Percentiles rank a stretch among this genome's conserved stretches.
Evolutionary conservation across 2,888 invertebrate species (phyloP).

Genomic region (Vandiemenella viatica): DNA sequence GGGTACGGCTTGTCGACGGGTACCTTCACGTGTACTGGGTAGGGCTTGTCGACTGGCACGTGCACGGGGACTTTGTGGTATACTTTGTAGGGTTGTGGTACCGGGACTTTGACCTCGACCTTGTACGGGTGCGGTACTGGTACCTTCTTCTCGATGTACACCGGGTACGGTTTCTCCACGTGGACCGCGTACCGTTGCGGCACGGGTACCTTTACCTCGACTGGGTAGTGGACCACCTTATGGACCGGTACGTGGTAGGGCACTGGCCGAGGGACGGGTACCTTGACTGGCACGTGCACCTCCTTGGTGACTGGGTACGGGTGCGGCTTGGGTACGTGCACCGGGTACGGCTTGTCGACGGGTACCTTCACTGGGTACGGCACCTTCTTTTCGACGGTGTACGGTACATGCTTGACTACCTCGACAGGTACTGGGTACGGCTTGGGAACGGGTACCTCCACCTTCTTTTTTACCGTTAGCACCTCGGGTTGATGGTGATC

Average conservation of each 20-base stretch:
- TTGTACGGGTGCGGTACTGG: slow-evolving; percentile 1
- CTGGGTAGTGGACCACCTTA: background rate
- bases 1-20: slow-evolving; percentile 1
- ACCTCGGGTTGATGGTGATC: too few species aligned
- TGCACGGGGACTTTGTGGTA: slow-evolving; percentile 1
- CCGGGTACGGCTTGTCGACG: slow-evolving; percentile 1
- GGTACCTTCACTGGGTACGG: slow-evolving; percentile 1
- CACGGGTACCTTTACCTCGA: slow-evolving; percentile 1
- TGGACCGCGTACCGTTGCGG: slow-evolving; percentile 2
- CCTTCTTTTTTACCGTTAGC: background rate
- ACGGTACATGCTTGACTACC: slow-evolving; percentile 1
- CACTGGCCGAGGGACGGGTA: slow-evolving; percentile 42
- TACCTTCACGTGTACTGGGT: background rate
- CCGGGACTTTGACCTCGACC: background rate
- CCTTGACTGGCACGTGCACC: slow-evolving; percentile 35
- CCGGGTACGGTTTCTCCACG: background rate
- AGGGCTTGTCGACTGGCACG: slow-evolving; percentile 1
- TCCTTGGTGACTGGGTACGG: slow-evolving; percentile 10
- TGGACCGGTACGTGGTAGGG: slow-evolving; percentile 42
- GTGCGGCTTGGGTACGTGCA: slow-evolving; percentile 4
- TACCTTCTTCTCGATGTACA: slow-evolving; percentile 3
- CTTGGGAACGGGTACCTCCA: background rate
- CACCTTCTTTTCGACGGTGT: background rate
- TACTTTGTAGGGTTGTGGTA: slow-evolving; percentile 1
- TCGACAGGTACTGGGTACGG: slow-evolving; percentile 1